Conservation (phyloP, 2,888 invertebrate species). For the Lasius platythorax region DNA sequence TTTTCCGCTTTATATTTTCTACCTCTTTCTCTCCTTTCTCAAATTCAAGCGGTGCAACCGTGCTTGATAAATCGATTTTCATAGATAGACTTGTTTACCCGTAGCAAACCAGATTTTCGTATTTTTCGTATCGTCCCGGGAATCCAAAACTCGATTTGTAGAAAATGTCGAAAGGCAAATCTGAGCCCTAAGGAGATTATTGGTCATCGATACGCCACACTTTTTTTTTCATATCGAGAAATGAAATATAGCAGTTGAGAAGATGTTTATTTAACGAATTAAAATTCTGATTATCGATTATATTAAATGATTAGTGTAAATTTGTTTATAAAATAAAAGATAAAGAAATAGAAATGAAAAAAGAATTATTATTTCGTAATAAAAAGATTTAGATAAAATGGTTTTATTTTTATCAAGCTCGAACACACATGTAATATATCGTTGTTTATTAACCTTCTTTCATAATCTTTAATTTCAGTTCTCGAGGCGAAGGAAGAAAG, state of each 20-base stretch:
- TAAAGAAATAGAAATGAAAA: not conserved
- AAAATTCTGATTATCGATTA: not conserved
- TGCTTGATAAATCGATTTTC: conserved; percentile 49
- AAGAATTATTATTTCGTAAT: not conserved
- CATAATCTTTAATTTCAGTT: conserved; percentile 48
- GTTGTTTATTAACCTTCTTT: conserved; percentile 33
- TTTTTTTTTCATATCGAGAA: conserved; percentile 33
- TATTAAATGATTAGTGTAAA: not conserved
- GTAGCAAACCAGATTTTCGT: conserved; percentile 27
- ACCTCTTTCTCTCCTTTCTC: conserved; percentile 36
- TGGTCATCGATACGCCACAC: conserved; percentile 5
- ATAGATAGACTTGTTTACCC: conserved; percentile 37
- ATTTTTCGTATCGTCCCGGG: not conserved
- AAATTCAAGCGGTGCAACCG: conserved; percentile 31
- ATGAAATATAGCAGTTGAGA: not conserved
- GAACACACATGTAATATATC: not conserved
- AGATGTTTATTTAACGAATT: not conserved
- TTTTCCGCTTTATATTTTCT: conserved; percentile 2
- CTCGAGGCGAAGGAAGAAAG: conserved; percentile 24
- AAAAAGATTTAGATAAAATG: not conserved
- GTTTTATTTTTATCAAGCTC: conserved; percentile 24
- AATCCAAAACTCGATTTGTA: conserved; percentile 20
- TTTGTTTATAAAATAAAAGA: not conserved
- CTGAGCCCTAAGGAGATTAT: conserved; percentile 28
- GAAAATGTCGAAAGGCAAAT: conserved; percentile 41